Base-by-base conservation (phyloP, 1,140 invertebrate genomes). In the Drosophila aff. region DNA sequence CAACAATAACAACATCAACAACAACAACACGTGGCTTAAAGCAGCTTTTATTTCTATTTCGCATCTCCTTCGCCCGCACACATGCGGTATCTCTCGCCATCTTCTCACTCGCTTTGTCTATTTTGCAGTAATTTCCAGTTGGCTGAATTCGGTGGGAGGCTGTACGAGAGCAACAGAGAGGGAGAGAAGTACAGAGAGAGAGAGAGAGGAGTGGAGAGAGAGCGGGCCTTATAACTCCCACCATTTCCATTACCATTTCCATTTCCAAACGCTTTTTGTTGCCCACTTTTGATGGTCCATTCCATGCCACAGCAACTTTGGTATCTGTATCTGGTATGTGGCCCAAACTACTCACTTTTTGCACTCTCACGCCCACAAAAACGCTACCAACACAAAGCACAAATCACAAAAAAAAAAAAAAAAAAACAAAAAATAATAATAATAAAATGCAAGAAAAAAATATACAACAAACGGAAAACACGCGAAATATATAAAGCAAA, bases 111-210 rank as follows among this genome's bases (percentile, higher is more conserved):
- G 31, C 59, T 47, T 77, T 79, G 52, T 78, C 60, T 65, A 71
- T 71, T 73, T 72, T 68, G 49, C 75, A 82, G 62, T 52, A 47
- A 80, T 84, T 84, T 84, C 77, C 81, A 84, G 81, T 84, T 80
- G 81, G 81, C 43, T 76, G 81, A 71, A 52, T 73, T 73, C 68
- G 68, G 71, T 73, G 71, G 71, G 71, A 73, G 71, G 71, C 55
- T 61, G 71, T 38, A 40, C 38, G 31, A 55, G 53, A 73, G 38
- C 26, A 36, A 43, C 49, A 33, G 50, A 44, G 28, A 28, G 10
- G 10, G 10, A 36, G n/a, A 10, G 6, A 38, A 31, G 11, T 15
- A 38, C 11, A 38, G 21, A 23, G n/a, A 26, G 16, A 38, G 18
- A 15, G 5, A 18, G 26, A 11, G 31, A 8, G 31, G 21, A 23